Conservation (phyloP, 2,797 vertebrate species). For the Chelonia mydas region DNA sequence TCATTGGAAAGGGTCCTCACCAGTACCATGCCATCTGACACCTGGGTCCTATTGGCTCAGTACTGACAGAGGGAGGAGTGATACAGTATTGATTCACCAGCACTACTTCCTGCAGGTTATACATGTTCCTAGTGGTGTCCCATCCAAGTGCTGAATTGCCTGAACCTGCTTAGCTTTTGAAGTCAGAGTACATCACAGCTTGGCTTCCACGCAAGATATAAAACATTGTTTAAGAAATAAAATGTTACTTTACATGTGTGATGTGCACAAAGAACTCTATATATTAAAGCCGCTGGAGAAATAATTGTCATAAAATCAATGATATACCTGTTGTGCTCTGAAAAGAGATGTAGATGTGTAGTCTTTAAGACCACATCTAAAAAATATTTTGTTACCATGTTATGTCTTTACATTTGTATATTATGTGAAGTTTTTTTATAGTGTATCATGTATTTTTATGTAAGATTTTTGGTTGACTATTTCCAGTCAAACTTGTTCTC, state of each 20-base stretch:
- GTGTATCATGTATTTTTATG: background rate
- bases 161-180: background rate
- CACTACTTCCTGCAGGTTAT: background rate
- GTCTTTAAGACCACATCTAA: background rate
- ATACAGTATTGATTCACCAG: fast-evolving
- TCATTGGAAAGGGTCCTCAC: background rate
- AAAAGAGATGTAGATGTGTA: background rate
- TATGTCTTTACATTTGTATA: background rate
- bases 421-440: background rate
- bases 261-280: background rate
- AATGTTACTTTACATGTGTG: background rate
- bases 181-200: background rate
- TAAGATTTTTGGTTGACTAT: background rate
- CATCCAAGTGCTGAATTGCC: background rate
- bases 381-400: background rate
- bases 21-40: background rate
- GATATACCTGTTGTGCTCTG: background rate
- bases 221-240: background rate
- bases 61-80: background rate
- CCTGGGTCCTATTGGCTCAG: background rate
- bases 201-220: background rate
- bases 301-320: background rate
- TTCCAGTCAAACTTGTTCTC: background rate
- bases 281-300: background rate
- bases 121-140: background rate